These are phyloP conservation scores for Onychostoma macrolepis DNA, from an alignment of 2,113 vertebrate genomes.

Conservation along the genomic window DNA sequence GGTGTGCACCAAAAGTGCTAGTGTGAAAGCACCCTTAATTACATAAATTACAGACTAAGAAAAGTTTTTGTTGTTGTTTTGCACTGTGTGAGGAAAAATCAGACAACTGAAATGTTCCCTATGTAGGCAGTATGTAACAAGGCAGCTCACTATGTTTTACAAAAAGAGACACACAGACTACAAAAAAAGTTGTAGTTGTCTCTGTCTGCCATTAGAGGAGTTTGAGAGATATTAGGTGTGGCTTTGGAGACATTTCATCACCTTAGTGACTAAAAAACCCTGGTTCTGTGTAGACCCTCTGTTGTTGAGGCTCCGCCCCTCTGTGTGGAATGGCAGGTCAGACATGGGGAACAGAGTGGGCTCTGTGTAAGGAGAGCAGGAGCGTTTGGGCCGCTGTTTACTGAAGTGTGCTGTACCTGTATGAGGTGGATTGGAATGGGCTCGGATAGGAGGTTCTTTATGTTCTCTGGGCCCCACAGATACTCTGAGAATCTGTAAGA, in stretches of 20 bases:
- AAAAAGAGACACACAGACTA: neutral
- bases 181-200: neutral
- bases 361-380: slow-evolving; percentile 45
- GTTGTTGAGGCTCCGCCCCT: slow-evolving; percentile 41
- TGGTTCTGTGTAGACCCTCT: slow-evolving; percentile 44
- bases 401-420: slow-evolving; percentile 34
- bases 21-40: too few relatives aligned
- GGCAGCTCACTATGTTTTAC: neutral
- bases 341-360: slow-evolving; percentile 49
- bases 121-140: neutral
- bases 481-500: neutral
- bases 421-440: neutral
- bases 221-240: slow-evolving; percentile 27
- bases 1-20: too few relatives aligned
- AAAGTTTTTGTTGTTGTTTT: neutral
- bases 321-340: slow-evolving; percentile 28
- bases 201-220: neutral
- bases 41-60: too few relatives aligned
- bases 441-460: neutral
- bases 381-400: slow-evolving; percentile 16
- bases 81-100: neutral
- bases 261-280: slow-evolving; percentile 9
- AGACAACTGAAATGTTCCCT: neutral
- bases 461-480: neutral
- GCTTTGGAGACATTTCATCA: slow-evolving; percentile 35